Evolutionary conservation across 1,140 invertebrate species (phyloP), one percentile per base, ranked within the genome.

Genomic region (Drosophila leontia): DNA sequence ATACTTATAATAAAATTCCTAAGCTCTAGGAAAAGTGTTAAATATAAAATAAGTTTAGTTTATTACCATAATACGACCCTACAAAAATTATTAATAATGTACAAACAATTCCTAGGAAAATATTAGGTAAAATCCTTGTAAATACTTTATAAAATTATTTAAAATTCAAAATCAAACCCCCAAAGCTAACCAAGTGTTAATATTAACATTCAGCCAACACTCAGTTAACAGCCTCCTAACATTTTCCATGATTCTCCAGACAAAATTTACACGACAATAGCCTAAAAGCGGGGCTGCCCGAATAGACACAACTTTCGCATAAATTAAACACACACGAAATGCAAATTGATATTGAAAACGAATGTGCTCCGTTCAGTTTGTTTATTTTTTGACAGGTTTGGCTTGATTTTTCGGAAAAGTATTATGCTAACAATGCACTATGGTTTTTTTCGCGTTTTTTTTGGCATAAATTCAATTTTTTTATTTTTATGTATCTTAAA

Each of bases 361-460:
- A 83, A 83, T 80, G 80, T 83, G 70, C 57, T 70, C 74, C 57
- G 64, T 61, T 82, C 74, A 62, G 64, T 86, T 82, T 84, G 72
- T 84, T 78, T 80, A 82, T 87, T 87, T 87, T 87, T 86, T 80
- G 83, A 80, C 76, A 83, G 76, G 50, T 82, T 77, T 61, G 65
- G 50, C 74, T 63, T 78, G 53, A 85, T 55, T 68, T 75, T 69
- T 15, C 7, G 51, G 35, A 39, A 62, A 58, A 77, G 35, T 72
- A 72, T 60, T 50, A 51, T 64, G 75, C 65, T 79, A 82, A 88
- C 71, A 69, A 77, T 77, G 62, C 80, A 87, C n/a, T n/a, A n/a
- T n/a, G n/a, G n/a, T n/a, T n/a, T n/a, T n/a, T n/a, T n/a, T n/a
- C n/a, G n/a, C n/a, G n/a, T n/a, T n/a, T n/a, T n/a, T n/a, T n/a